Evolutionary conservation across 2,888 invertebrate genomes (phyloP).

Genomic region (Melinopterus prodromus): DNA sequence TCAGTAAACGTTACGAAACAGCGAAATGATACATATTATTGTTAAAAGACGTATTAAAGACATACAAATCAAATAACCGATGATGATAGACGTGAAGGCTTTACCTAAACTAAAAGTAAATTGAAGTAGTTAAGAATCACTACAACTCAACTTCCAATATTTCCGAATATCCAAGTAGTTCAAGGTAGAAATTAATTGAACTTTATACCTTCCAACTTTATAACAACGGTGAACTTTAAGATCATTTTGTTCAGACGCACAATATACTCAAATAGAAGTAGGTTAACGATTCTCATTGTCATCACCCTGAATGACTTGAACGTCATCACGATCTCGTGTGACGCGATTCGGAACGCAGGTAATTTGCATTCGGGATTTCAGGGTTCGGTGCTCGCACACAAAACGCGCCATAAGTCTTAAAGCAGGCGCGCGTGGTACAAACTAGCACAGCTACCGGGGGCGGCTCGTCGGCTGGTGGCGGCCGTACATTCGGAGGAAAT

Average conservation of each 20-base stretch:
- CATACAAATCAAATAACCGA: no score
- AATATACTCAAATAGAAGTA: neutral
- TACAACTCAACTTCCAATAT: no score
- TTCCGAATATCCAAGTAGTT: no score
- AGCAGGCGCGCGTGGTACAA: neutral
- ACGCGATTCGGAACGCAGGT: neutral
- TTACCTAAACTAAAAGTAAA: no score
- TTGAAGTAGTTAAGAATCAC: no score
- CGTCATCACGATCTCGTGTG: neutral
- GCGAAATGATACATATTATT: no score
- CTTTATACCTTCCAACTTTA: neutral
- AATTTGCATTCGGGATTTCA: neutral
- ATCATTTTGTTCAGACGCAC: neutral
- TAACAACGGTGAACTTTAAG: neutral
- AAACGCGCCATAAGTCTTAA: neutral
- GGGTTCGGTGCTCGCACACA: neutral
- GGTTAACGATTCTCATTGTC: neutral
- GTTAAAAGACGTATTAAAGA: no score
- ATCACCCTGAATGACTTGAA: neutral
- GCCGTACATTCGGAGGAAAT: neutral
- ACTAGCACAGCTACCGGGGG: neutral
- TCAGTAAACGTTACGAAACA: no score
- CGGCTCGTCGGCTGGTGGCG: neutral
- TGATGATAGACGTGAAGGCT: no score
- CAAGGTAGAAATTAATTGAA: no score